These are phyloP conservation scores for Seriola aureovittata DNA, from an alignment of 2,113 vertebrate species.

Conservation along the genomic window DNA sequence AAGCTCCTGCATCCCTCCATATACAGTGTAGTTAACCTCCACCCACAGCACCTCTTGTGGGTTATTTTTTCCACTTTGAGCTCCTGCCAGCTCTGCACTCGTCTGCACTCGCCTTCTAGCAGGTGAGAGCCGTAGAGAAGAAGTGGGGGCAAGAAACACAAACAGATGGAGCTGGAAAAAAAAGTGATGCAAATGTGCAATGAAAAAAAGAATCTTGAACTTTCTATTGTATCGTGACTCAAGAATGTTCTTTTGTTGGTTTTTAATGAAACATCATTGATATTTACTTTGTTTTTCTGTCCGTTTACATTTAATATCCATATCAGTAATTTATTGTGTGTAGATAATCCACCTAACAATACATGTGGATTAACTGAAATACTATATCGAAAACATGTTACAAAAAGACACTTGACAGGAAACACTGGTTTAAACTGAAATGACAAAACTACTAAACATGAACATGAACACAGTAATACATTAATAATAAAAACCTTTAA, in stretches of 20 bases:
- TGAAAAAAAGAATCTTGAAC: neutral
- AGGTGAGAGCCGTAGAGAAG: neutral
- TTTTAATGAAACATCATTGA: neutral
- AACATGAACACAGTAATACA: no score
- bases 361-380: no score
- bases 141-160: neutral
- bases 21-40: neutral
- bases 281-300: neutral
- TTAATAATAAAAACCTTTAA: no score
- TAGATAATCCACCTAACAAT: no score
- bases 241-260: neutral
- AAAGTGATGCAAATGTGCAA: neutral
- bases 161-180: constrained; percentile 8
- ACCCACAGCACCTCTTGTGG: neutral
- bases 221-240: neutral
- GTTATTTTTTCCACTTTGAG: neutral
- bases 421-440: no score
- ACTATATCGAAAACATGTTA: no score
- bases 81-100: constrained; percentile 18
- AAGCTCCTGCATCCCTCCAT: neutral
- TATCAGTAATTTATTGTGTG: neutral
- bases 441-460: no score
- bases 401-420: no score
- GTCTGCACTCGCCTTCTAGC: constrained; percentile 1
- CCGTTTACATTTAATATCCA: neutral